phyloP scores from a whole-genome alignment of 2,888 invertebrate species.

The Drosophila anomalata region DNA sequence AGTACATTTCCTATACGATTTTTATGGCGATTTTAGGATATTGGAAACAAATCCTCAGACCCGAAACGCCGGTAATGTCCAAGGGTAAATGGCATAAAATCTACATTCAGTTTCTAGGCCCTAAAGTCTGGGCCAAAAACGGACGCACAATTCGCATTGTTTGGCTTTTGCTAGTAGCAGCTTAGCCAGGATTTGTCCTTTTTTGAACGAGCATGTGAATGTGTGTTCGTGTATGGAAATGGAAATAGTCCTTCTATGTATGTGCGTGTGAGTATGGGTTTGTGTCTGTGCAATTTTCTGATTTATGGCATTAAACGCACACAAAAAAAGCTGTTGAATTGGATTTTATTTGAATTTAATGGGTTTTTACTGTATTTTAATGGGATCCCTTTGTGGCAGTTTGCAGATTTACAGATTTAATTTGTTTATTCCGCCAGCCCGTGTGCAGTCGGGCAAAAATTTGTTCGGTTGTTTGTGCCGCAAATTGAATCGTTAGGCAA shows the following conservation, averaged over 20 bases:
- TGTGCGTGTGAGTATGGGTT: neutral
- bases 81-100: conserved; percentile 13
- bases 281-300: conserved; percentile 68
- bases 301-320: conserved; percentile 79
- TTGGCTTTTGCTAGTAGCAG: conserved; percentile 68
- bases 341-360: conserved; percentile 79
- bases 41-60: neutral
- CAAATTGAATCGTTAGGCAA: conserved; percentile 36
- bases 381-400: conserved; percentile 72
- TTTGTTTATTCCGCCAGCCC: conserved; percentile 14
- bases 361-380: conserved; percentile 78
- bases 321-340: conserved; percentile 60
- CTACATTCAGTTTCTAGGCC: conserved; percentile 41
- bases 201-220: conserved; percentile 9
- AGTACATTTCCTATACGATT: neutral
- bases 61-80: conserved; percentile 9
- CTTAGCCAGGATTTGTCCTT: conserved; percentile 56
- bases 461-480: conserved; percentile 4
- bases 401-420: conserved; percentile 58
- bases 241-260: conserved; percentile 18
- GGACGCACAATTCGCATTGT: conserved; percentile 72
- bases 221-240: conserved; percentile 23
- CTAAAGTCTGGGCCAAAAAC: conserved; percentile 57
- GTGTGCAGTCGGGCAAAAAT: conserved; percentile 9
- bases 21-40: neutral